Percentiles rank a stretch among this genome's conserved stretches.
Evolutionary conservation across 2,797 vertebrate species (phyloP).

Genomic region (Peromyscus attwateri): DNA sequence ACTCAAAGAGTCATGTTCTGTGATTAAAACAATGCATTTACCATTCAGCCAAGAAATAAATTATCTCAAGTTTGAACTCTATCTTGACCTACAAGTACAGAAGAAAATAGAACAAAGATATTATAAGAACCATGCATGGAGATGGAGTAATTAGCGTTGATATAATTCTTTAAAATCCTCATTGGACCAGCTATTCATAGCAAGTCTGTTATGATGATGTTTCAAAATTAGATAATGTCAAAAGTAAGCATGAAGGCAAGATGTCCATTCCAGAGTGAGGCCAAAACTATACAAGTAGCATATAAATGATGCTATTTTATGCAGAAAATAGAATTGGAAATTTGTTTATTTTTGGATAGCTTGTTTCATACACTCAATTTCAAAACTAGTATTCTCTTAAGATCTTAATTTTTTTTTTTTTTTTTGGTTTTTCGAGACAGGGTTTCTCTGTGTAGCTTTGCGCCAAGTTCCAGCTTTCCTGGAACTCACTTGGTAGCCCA

Average conservation of each 20-base stretch:
- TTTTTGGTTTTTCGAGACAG: no score
- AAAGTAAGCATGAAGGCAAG: neutral
- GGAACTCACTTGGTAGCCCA: no score
- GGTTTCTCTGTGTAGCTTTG: no score
- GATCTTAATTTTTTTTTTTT: neutral
- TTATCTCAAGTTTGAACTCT: neutral
- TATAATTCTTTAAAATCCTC: neutral
- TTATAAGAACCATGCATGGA: neutral
- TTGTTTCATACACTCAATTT: neutral
- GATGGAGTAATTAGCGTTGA: neutral
- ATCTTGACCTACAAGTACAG: neutral
- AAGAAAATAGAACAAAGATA: neutral
- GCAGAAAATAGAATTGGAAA: neutral
- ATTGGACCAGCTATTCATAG: neutral
- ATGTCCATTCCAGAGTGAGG: neutral
- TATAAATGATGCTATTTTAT: neutral
- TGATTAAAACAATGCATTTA: slow-evolving; percentile 24
- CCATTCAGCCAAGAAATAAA: neutral
- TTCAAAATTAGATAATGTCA: neutral
- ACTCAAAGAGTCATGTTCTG: neutral
- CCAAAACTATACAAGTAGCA: neutral
- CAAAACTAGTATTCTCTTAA: neutral
- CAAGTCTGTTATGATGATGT: neutral
- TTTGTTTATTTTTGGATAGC: neutral
- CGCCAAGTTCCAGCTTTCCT: no score